Base-by-base conservation (phyloP, 2,113 vertebrate species). In the Mugil cephalus region DNA sequence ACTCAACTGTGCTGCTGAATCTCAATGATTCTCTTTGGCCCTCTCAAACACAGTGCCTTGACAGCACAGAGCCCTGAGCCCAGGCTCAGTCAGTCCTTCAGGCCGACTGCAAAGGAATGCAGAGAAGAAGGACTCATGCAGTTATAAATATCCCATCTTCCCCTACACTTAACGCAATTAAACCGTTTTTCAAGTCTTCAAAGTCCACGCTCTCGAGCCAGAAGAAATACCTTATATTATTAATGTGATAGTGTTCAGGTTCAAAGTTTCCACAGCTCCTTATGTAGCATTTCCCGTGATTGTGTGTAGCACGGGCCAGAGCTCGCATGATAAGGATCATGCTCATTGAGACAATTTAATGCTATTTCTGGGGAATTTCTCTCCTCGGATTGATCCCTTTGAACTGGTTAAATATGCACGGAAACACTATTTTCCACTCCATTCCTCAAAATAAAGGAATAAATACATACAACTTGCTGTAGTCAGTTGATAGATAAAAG, bases 321-420 rank as follows among this genome's bases (percentile, higher is more conserved):
- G 74, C 73, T 76, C 34, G 7, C 74, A 53, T 42, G 90, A 87
- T 92, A 84, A 84, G 48, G 38, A 89, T 88, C 77, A 19, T 43
- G 62, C 66, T 84, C 69, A 74, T 54, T 84, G 77, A 82, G 69
- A 89, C 80, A 84, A 90, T 92, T 88, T 82, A 69, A 87, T 85
- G 80, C 80, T 69, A 72, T 88, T 91, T 84, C 77, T 77, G 19
- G 59, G 83, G 76, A 90, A 87, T 84, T 83, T 85, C 82, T 82
- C 79, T 66, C 53, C 47, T 62, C 21, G 55, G 74, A 86, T 83
- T 76, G 79, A 82, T 88, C 81, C 56, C 72, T 91, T 90, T 90
- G 85, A 93, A 85, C 82, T 72, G 61, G 76, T 77, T 83, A 87
- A 89, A 89, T 89, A 87, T 86, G 84, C 82, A 88, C 50, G 45